Percentiles rank a stretch among this genome's conserved stretches.
Evolutionary conservation across 2,797 vertebrate species (phyloP).

Genomic region (Trichosurus vulpecula): DNA sequence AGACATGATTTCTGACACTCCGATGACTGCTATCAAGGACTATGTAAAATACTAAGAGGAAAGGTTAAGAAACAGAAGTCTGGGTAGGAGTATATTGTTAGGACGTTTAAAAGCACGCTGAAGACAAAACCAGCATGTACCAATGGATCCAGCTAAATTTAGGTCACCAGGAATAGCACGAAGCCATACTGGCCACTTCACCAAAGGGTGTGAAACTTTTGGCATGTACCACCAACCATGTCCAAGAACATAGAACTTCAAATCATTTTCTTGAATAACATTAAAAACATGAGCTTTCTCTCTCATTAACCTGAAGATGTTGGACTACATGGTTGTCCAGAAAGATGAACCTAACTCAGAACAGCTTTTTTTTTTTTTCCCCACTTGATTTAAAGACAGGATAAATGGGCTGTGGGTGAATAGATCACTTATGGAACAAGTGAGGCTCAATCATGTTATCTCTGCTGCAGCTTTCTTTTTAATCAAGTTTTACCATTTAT

Average conservation of each 20-base stretch:
- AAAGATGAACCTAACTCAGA: constrained; percentile 13
- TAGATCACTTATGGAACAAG: neutral
- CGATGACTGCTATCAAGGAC: constrained; percentile 36
- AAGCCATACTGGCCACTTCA: constrained; percentile 4
- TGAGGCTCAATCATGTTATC: neutral
- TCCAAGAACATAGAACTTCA: neutral
- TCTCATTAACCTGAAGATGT: neutral
- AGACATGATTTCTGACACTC: constrained; percentile 14
- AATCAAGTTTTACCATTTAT: constrained; percentile 19
- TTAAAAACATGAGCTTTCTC: neutral
- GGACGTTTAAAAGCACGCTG: neutral
- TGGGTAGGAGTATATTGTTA: constrained; percentile 32
- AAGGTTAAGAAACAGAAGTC: constrained; percentile 19
- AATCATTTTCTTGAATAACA: constrained; percentile 39
- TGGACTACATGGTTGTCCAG: constrained; percentile 11
- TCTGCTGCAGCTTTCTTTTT: constrained; percentile 33
- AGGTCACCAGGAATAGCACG: neutral
- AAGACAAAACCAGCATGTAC: constrained; percentile 18
- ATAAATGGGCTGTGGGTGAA: neutral
- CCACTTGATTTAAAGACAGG: neutral
- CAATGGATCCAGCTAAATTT: constrained; percentile 22
- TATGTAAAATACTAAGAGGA: constrained; percentile 36
- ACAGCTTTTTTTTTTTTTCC: neutral
- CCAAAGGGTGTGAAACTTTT: neutral
- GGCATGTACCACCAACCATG: neutral